phyloP scores from a whole-genome alignment of 2,113 vertebrate species.

The Rhipidura dahli region DNA sequence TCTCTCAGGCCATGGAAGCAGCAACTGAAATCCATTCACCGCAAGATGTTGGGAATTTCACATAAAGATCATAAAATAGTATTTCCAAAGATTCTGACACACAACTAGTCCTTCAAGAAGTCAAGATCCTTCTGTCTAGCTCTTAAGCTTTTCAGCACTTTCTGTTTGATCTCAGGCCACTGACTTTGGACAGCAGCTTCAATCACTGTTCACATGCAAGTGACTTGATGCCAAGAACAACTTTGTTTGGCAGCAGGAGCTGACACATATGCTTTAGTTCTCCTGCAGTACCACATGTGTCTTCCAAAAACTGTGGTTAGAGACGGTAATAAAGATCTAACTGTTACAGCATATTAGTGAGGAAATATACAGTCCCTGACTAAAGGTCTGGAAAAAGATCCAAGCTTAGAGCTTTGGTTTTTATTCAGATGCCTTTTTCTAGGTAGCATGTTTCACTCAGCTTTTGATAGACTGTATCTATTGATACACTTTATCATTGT shows the following conservation, averaged over 20 bases:
- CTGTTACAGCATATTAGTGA: neutral
- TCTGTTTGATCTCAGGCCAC: slow-evolving; percentile 15
- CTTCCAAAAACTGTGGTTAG: slow-evolving; percentile 52
- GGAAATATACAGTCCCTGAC: neutral
- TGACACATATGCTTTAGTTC: neutral
- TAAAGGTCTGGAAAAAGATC: slow-evolving; percentile 12
- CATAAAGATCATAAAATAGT: neutral
- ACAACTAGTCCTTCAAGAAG: neutral
- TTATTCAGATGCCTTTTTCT: neutral
- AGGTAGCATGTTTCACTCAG: neutral
- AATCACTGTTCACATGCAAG: slow-evolving; percentile 33
- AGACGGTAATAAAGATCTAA: neutral
- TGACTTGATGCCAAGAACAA: slow-evolving; percentile 49
- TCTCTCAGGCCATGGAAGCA: neutral
- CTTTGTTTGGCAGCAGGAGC: slow-evolving; percentile 40
- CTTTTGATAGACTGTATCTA: neutral
- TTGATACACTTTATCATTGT: too few species aligned
- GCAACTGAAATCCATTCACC: neutral
- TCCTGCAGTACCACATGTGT: neutral
- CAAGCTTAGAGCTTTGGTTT: neutral
- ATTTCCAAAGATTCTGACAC: neutral
- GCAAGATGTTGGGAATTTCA: neutral
- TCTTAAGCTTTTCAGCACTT: slow-evolving; percentile 15
- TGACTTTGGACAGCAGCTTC: slow-evolving; percentile 31
- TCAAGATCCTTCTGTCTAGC: neutral